phyloP scores from a whole-genome alignment of 2,888 invertebrate species.

The Peribatodes rhomboidaria region DNA sequence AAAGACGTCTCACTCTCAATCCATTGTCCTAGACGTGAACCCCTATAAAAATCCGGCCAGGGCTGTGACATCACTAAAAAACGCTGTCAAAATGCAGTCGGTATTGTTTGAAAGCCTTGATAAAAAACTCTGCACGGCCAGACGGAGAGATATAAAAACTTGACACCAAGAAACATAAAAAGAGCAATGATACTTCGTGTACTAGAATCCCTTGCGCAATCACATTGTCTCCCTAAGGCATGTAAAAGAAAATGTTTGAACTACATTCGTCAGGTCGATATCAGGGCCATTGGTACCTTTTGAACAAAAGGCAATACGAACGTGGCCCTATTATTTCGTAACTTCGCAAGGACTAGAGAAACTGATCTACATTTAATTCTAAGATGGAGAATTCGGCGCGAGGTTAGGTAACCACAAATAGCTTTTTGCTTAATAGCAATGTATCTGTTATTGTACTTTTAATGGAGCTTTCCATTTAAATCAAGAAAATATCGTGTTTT shows the following conservation, averaged over 20 bases:
- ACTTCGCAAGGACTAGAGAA: constrained; percentile 45
- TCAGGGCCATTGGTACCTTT: constrained; percentile 51
- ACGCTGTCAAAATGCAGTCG: constrained; percentile 14
- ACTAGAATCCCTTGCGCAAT: constrained; percentile 47
- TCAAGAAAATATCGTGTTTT: constrained; percentile 38
- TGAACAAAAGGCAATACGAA: constrained; percentile 31
- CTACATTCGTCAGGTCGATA: constrained; percentile 36
- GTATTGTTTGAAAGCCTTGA: constrained; percentile 15
- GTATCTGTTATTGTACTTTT: constrained; percentile 33
- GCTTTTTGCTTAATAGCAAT: constrained; percentile 34
- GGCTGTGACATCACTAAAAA: constrained; percentile 23
- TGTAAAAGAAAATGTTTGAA: constrained; percentile 51
- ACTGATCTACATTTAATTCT: constrained; percentile 43
- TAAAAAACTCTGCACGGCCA: constrained; percentile 21
- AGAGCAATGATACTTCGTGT: constrained; percentile 45
- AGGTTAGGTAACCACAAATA: constrained; percentile 52
- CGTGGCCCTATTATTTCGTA: constrained; percentile 38
- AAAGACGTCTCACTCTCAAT: no score
- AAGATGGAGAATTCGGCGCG: constrained; percentile 59
- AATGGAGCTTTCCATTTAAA: constrained; percentile 40
- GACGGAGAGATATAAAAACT: constrained; percentile 35
- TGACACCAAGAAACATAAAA: constrained; percentile 38
- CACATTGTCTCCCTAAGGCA: constrained; percentile 47
- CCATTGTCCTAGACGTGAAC: no score
- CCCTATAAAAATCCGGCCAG: not conserved